Evolutionary conservation across 1,140 invertebrate species (phyloP), one percentile per base, ranked within the genome.

Genomic region (Elysia chlorotica): DNA sequence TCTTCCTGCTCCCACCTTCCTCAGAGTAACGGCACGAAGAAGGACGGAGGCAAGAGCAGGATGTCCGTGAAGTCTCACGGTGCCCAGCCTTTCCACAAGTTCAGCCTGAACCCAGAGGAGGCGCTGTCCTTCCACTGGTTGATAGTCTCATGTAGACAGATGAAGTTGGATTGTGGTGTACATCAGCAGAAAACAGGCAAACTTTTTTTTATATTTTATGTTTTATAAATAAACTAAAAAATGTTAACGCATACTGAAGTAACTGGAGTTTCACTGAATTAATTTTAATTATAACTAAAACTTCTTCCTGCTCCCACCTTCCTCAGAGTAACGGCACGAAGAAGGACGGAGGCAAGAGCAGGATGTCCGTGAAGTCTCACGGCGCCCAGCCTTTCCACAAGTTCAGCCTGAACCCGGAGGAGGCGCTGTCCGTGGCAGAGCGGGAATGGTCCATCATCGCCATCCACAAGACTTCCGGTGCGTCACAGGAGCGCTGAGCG

Each of bases 401-500:
- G 53, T 81, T 81, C 61, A 74, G 38, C 54, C 74, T 81, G 4
- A 76, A 74, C 28, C 78, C 78, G 30, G 78, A 77, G 54, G 65
- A 71, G 23, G 69, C 75, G 17, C 33, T 75, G 14, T 53, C 65
- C 3, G 65, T 72, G 17, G 48, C 68, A 10, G 71, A 78, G 33
- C 73, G 73, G 23, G 78, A 80, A 62, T 81, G 77, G 75, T 75
- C 74, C 14, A 69, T 81, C 30, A 75, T 83, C 25, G 78, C 80
- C 33, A 74, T 65, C 21, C 69, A 73, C 38, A 76, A 79, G 73
- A 75, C 74, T 10, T 75, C 73, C 71, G 78, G 80, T 81, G 19
- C 48, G 59, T 63, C 0, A n/a, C n/a, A n/a, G n/a, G n/a, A n/a
- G n/a, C n/a, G n/a, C n/a, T n/a, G n/a, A n/a, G n/a, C n/a, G n/a